These are phyloP conservation scores for Plecotus auritus DNA, from an alignment of 2,113 vertebrate genomes.

Conservation along the genomic window DNA sequence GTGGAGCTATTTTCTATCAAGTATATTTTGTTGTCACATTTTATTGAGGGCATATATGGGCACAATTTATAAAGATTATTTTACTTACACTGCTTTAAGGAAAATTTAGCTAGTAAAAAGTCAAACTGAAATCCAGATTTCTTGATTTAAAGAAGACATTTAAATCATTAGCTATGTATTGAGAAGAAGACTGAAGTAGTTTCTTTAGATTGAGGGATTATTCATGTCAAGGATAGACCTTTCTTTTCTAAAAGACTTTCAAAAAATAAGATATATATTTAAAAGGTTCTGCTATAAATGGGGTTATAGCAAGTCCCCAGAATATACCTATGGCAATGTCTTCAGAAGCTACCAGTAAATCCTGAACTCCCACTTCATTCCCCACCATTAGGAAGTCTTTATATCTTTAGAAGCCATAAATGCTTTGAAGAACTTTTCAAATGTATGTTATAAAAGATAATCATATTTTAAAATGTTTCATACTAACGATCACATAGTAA, in stretches of 20 bases:
- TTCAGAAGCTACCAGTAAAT: constrained; percentile 37
- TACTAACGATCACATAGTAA: not conserved
- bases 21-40: constrained; percentile 43
- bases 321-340: constrained; percentile 20
- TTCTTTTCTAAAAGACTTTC: constrained; percentile 22
- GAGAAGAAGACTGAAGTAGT: constrained; percentile 21
- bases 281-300: constrained; percentile 55
- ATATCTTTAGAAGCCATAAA: not conserved
- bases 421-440: not conserved
- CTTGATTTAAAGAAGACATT: constrained; percentile 21
- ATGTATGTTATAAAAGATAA: constrained; percentile 12
- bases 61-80: constrained; percentile 6
- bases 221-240: constrained; percentile 41
- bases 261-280: constrained; percentile 26
- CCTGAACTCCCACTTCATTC: not conserved
- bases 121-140: constrained; percentile 4
- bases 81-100: not conserved
- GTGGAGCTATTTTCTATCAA: constrained; percentile 55
- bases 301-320: constrained; percentile 16
- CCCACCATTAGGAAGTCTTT: not conserved
- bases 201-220: not conserved
- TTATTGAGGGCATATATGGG: constrained; percentile 35
- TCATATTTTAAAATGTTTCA: not conserved
- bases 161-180: constrained; percentile 35
- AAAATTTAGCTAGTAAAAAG: constrained; percentile 23